Evolutionary conservation across 2,797 vertebrate genomes (phyloP).

Genomic region (Argentina silus): DNA sequence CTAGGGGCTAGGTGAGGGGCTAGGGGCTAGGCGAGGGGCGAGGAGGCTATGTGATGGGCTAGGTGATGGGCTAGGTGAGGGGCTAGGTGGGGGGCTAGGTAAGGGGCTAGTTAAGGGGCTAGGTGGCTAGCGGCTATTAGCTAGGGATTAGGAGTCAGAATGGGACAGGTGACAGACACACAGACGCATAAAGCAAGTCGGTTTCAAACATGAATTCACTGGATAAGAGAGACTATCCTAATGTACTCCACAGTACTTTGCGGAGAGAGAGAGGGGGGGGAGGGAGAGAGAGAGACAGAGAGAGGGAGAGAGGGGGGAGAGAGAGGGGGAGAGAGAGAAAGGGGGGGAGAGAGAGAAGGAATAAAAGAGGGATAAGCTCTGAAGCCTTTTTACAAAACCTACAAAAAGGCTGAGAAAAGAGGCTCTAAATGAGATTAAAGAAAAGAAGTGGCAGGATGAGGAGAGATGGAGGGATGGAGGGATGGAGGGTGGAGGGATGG

Average conservation of each 20-base stretch:
- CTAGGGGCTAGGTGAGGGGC: too few species aligned
- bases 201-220: too few species aligned
- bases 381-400: slow-evolving; percentile 43
- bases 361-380: slow-evolving; percentile 13
- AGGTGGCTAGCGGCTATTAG: too few species aligned
- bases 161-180: neutral
- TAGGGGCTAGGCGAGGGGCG: too few species aligned
- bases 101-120: too few species aligned
- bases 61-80: too few species aligned
- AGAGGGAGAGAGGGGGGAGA: slow-evolving; percentile 19
- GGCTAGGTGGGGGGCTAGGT: too few species aligned
- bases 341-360: neutral
- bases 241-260: neutral
- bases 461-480: slow-evolving; percentile 19
- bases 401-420: slow-evolving; percentile 32
- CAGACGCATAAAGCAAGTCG: slow-evolving; percentile 31
- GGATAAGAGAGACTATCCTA: neutral
- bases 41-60: too few species aligned
- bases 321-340: slow-evolving; percentile 12
- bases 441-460: slow-evolving; percentile 51
- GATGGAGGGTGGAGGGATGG: slow-evolving; percentile 9
- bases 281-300: slow-evolving; percentile 27
- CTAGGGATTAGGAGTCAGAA: too few species aligned
- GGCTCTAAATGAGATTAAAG: slow-evolving; percentile 53
- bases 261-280: slow-evolving; percentile 15